A percentile compares a stretch with the other conserved stretches of the same genome.
Evolutionary conservation across 2,113 vertebrate genomes (phyloP).

Genomic region (Ornithorhynchus anatinus): DNA sequence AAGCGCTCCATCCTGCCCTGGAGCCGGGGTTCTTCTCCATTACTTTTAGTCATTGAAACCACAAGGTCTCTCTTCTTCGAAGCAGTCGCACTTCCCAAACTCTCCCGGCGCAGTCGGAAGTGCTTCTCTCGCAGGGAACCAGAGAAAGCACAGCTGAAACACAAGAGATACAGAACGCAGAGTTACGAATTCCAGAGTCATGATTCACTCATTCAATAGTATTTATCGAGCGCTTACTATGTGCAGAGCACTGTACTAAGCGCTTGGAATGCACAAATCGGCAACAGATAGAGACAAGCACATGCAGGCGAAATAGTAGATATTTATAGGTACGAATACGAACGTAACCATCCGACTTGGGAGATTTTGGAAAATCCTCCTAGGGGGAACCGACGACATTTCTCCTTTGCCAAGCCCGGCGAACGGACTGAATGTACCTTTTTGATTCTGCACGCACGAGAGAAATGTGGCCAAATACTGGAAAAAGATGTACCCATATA

Average conservation of each 20-base stretch:
- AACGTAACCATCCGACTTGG: background rate
- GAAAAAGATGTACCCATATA: no score
- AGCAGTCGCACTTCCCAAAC: conserved; percentile 34
- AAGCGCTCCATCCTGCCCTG: conserved; percentile 82
- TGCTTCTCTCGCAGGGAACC: conserved; percentile 1
- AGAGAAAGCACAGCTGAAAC: conserved; percentile 50
- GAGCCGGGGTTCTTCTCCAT: conserved; percentile 78
- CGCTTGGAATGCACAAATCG: no score
- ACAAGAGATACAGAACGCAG: conserved; percentile 27
- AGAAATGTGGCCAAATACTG: background rate
- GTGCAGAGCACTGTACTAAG: no score
- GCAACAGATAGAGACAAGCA: background rate
- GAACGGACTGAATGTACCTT: background rate
- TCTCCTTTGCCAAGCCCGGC: background rate
- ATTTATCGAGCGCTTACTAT: no score
- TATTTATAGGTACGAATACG: no score
- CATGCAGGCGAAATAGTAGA: background rate
- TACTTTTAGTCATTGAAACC: conserved; percentile 83
- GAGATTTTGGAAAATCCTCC: background rate
- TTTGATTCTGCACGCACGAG: background rate
- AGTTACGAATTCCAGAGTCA: conserved; percentile 17
- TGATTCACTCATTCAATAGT: no score
- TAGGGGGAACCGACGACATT: background rate
- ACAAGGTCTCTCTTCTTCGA: conserved; percentile 25
- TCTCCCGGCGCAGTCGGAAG: conserved; percentile 30